phyloP scores from a whole-genome alignment of 2,113 vertebrate genomes.

The Ceyx melanurus region DNA sequence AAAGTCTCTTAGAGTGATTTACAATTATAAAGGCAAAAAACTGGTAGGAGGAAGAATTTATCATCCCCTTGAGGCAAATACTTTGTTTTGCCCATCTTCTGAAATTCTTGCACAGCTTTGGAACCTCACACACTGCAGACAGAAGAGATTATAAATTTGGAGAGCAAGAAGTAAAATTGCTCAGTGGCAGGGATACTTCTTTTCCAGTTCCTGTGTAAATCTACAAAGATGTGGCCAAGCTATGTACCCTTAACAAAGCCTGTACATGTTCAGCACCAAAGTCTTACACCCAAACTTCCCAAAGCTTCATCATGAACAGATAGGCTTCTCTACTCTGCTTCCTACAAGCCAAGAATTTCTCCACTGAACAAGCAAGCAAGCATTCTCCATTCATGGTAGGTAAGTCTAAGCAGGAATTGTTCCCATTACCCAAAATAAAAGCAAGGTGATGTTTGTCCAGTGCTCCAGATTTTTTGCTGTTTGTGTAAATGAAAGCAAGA shows the following conservation, averaged over 20 bases:
- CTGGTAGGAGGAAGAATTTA: neutral
- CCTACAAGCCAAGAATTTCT: neutral
- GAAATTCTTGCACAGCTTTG: neutral
- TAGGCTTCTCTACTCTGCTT: neutral
- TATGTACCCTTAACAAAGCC: neutral
- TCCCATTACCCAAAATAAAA: neutral
- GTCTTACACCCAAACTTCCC: neutral
- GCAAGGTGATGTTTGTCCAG: neutral
- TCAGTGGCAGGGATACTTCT: neutral
- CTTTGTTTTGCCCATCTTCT: neutral
- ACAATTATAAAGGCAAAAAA: neutral
- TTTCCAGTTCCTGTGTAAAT: neutral
- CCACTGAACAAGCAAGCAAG: neutral
- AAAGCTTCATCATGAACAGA: neutral
- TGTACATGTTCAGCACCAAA: neutral
- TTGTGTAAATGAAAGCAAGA: neutral
- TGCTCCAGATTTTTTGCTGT: neutral
- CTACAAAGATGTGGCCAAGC: neutral
- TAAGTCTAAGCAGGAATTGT: neutral
- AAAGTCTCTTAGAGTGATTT: neutral
- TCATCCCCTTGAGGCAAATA: rapidly evolving
- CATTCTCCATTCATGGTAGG: neutral
- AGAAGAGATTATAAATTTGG: neutral
- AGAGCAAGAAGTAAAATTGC: neutral
- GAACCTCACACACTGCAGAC: neutral